These are phyloP conservation scores for Athalia cordata DNA, from an alignment of 2,888 invertebrate species.

Conservation along the genomic window DNA sequence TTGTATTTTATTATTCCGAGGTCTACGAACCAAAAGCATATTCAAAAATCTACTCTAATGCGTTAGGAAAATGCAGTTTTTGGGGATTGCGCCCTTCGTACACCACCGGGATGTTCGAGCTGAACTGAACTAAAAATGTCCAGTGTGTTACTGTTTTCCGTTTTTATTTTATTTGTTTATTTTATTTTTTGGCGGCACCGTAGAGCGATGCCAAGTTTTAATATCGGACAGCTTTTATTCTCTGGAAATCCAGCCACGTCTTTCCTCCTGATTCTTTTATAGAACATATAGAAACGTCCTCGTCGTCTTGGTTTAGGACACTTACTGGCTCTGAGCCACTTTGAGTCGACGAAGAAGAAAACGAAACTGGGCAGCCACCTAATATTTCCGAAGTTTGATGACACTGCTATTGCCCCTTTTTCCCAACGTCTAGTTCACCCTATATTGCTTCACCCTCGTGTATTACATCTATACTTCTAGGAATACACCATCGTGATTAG, in stretches of 20 bases:
- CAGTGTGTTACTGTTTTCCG: not conserved
- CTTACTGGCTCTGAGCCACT: slow-evolving; percentile 53
- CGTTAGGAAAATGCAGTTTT: too few species aligned
- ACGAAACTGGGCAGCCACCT: slow-evolving; percentile 43
- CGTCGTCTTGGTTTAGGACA: slow-evolving; percentile 12
- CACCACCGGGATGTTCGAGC: too few species aligned
- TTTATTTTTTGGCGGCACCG: slow-evolving; percentile 40
- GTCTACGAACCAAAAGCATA: not conserved
- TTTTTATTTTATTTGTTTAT: not conserved
- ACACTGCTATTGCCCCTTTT: not conserved
- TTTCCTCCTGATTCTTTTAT: not conserved
- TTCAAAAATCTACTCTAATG: not conserved
- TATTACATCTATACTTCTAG: not conserved
- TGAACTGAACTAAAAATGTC: too few species aligned
- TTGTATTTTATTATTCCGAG: not conserved
- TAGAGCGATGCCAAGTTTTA: slow-evolving; percentile 48
- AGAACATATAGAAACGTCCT: not conserved
- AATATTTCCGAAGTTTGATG: slow-evolving; percentile 52
- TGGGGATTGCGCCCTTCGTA: too few species aligned
- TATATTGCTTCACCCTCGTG: not conserved
- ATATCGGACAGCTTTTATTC: slow-evolving; percentile 50
- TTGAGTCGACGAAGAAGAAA: slow-evolving; percentile 41
- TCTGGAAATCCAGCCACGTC: slow-evolving; percentile 23
- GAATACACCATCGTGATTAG: slow-evolving; percentile 3
- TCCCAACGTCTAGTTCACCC: not conserved